Percentiles rank a stretch among this genome's conserved stretches.
Evolutionary conservation across 2,797 vertebrate genomes (phyloP).

Genomic region (Simalia tracyae): DNA sequence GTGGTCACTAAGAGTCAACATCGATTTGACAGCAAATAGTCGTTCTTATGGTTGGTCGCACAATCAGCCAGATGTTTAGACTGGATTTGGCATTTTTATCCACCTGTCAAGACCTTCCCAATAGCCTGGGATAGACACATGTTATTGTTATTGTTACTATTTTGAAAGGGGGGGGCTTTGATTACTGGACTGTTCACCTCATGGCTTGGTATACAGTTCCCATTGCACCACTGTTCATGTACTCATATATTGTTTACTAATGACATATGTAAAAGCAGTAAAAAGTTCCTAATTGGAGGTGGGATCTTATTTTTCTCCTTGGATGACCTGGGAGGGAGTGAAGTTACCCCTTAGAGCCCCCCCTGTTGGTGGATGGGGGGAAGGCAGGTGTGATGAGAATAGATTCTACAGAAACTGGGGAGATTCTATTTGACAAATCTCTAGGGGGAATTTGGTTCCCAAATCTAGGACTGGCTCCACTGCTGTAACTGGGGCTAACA

Average conservation of each 20-base stretch:
- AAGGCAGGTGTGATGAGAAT: background rate
- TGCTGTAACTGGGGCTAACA: background rate
- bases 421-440: background rate
- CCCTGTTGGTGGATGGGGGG: background rate
- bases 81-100: too few relatives aligned
- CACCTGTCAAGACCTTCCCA: too few relatives aligned
- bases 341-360: background rate
- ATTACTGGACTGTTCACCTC: background rate
- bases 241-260: background rate
- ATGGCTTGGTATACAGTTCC: background rate
- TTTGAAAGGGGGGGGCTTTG: background rate
- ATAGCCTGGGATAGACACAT: too few relatives aligned
- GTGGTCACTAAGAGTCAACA: too few relatives aligned
- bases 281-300: background rate
- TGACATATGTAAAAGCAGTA: background rate
- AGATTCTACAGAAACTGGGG: background rate
- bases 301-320: background rate
- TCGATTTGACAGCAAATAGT: too few relatives aligned
- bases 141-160: too few relatives aligned
- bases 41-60: too few relatives aligned
- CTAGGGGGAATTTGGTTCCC: background rate
- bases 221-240: too few relatives aligned
- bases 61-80: too few relatives aligned
- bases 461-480: background rate
- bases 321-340: background rate